Evolutionary conservation across 2,797 vertebrate species (phyloP), one percentile per base, ranked within the genome.

Genomic region (Netta rufina): DNA sequence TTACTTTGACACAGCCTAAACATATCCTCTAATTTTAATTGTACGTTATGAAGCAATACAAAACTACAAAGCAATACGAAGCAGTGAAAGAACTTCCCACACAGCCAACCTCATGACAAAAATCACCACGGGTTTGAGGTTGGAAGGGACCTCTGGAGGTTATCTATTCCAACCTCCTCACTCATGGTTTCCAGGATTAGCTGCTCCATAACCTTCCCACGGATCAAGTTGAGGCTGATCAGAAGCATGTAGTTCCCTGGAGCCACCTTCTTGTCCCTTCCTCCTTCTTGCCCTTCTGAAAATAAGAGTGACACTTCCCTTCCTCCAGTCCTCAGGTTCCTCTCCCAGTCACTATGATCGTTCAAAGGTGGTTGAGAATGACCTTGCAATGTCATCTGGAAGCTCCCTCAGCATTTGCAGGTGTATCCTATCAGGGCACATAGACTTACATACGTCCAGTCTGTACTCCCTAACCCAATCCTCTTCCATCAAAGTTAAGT

Each of bases 381-480:
- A 28, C 36, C 28, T 28, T 21, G 41, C 13, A 58, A 28, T 4
- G 13, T 47, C 21, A 78, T 16, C 45, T 17, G 16, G 13, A 9
- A 60, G 28, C n/a, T 73, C 61, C 47, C 49, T 56, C 41, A n/a
- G 33, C 27, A 43, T 33, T 32, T 3, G 1, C 5, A 25, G 25
- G 8, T 47, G 30, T 20, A 71, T 6, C 45, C 14, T 13, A 28
- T 32, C 39, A 13, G 54, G 47, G 22, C 33, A 21, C 13, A 56
- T 1, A 6, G 60, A 28, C 10, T 54, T 66, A 17, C 0, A 0
- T 13, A 30, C 22, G 21, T 51, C n/a, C 36, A 51, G 5, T 57
- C 27, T 9, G 20, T 8, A 62, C 9, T 43, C 41, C 49, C 49
- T 51, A 80, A 36, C 27, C 32, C 14, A 28, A n/a, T 6, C 32